phyloP scores from a whole-genome alignment of 2,888 invertebrate species.

The Galerucella nymphaeae region DNA sequence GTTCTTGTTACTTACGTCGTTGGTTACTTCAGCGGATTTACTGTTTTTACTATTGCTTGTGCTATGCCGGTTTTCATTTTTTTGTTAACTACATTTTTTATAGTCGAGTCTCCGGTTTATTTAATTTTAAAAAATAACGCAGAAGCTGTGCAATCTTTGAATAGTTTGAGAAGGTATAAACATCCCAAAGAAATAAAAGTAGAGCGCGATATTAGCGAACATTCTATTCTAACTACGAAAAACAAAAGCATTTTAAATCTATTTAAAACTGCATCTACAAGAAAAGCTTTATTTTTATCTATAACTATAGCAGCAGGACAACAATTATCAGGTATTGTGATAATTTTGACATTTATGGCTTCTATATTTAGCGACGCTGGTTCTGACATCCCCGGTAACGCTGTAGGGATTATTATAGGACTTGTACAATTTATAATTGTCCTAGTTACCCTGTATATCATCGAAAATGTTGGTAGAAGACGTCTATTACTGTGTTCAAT shows the following conservation, averaged over 20 bases:
- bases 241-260: background rate
- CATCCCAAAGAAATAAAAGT: background rate
- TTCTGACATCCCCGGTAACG: slow-evolving; percentile 68
- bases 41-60: background rate
- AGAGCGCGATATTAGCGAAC: background rate
- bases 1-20: background rate
- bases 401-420: slow-evolving; percentile 80
- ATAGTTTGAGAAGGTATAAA: background rate
- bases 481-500: slow-evolving; percentile 76
- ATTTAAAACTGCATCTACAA: background rate
- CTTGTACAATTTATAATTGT: slow-evolving; percentile 76
- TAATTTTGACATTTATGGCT: slow-evolving; percentile 80
- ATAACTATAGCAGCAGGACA: slow-evolving; percentile 61
- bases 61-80: background rate
- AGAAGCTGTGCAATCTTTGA: background rate
- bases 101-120: slow-evolving; percentile 10
- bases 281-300: slow-evolving; percentile 4
- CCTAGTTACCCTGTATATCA: slow-evolving; percentile 77
- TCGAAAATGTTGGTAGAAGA: slow-evolving; percentile 79
- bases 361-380: slow-evolving; percentile 78
- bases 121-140: background rate
- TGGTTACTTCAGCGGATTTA: background rate
- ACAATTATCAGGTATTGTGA: slow-evolving; percentile 81
- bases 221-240: background rate
- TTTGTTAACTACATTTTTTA: background rate